phyloP scores from a whole-genome alignment of 2,888 invertebrate species.

The Carterocephalus palaemon region DNA sequence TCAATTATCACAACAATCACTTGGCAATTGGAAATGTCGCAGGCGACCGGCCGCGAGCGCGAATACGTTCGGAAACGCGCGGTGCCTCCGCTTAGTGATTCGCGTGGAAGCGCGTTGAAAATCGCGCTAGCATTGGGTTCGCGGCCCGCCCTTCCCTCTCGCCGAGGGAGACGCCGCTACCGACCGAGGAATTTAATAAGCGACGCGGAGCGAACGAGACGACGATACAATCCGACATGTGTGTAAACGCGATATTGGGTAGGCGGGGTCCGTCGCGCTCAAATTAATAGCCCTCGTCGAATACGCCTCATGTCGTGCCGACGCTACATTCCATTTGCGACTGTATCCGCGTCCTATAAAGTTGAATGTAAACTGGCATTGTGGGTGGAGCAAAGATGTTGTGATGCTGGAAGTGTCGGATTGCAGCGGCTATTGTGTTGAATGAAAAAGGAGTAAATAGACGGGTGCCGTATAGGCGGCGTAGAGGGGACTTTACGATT shows the following conservation, averaged over 20 bases:
- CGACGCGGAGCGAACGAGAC: conserved; percentile 73
- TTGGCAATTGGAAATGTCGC: conserved; percentile 14
- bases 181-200: conserved; percentile 76
- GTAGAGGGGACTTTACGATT: conserved; percentile 79
- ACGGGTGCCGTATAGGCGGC: conserved; percentile 72
- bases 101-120: conserved; percentile 74
- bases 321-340: conserved; percentile 32
- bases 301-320: conserved; percentile 65
- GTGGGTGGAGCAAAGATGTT: conserved; percentile 45
- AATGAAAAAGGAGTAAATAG: conserved; percentile 80
- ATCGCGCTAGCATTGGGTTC: conserved; percentile 74
- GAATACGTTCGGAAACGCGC: conserved; percentile 43
- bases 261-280: conserved; percentile 77
- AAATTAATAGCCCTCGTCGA: conserved; percentile 73
- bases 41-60: conserved; percentile 20
- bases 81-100: conserved; percentile 58
- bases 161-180: conserved; percentile 72
- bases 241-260: conserved; percentile 74
- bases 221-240: conserved; percentile 68
- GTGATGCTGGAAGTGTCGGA: conserved; percentile 54
- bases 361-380: conserved; percentile 35
- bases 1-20: conserved; percentile 20
- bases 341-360: conserved; percentile 34
- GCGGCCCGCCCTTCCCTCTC: conserved; percentile 57
- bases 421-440: conserved; percentile 78